Percentiles rank a stretch among this genome's conserved stretches.
Conservation (phyloP, 2,888 invertebrate genomes). For the Phyto melanocephala region DNA sequence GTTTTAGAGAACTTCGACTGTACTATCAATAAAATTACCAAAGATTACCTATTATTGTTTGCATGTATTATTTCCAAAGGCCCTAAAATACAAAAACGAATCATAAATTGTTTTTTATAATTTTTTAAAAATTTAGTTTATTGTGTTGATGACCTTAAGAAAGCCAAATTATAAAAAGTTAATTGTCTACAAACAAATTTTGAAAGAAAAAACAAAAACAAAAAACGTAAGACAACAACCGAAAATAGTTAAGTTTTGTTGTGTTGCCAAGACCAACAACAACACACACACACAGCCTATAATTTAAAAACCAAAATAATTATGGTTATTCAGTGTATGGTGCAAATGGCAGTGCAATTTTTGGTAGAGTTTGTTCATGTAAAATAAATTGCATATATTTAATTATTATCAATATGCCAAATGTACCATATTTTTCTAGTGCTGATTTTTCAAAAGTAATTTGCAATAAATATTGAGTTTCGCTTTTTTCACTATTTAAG, state of each 20-base stretch:
- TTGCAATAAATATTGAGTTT: no score
- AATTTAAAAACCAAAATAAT: no score
- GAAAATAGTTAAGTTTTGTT: conserved; percentile 41
- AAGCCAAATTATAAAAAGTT: conserved; percentile 60
- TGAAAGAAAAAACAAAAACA: background rate
- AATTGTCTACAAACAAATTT: background rate
- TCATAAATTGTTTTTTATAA: conserved; percentile 12
- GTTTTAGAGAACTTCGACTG: no score
- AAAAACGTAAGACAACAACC: conserved; percentile 12
- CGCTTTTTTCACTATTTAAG: no score
- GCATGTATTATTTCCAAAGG: conserved; percentile 27
- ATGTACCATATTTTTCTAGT: no score
- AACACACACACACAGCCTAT: background rate
- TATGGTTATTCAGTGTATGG: no score
- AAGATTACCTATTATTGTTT: conserved; percentile 8
- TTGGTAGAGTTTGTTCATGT: no score
- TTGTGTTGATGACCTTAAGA: conserved; percentile 76
- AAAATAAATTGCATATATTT: no score
- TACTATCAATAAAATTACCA: no score
- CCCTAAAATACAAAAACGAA: conserved; percentile 14
- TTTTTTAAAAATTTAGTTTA: conserved; percentile 63
- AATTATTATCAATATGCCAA: no score
- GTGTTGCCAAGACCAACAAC: conserved; percentile 57
- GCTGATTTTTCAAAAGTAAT: no score
- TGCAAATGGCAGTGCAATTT: no score